Percentiles rank a stretch among this genome's conserved stretches.
Conservation (phyloP, 2,888 invertebrate species). For the Halictus quadricinctus region DNA sequence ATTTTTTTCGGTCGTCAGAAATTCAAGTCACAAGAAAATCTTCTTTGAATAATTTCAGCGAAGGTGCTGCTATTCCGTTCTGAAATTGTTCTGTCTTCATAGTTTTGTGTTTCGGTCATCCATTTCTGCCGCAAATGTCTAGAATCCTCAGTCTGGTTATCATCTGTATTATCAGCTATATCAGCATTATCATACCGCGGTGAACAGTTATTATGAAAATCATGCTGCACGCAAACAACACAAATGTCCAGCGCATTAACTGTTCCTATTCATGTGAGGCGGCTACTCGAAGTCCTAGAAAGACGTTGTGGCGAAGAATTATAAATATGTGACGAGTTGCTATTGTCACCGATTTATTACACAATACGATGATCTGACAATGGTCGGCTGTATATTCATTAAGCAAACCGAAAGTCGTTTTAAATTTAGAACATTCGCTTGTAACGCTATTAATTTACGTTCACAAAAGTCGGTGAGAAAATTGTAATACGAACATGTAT, state of each 20-base stretch:
- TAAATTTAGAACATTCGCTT: neutral
- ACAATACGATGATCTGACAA: neutral
- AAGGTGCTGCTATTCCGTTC: no score
- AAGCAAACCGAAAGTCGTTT: neutral
- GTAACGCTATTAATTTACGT: no score
- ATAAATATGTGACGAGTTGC: neutral
- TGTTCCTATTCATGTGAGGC: neutral
- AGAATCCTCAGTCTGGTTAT: neutral
- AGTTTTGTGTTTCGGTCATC: no score
- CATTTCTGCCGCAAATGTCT: no score
- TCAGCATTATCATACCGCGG: neutral
- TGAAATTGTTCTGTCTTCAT: no score
- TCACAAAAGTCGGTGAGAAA: no score
- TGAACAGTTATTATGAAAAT: neutral
- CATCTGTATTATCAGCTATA: neutral
- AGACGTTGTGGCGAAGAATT: neutral
- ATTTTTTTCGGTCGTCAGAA: no score
- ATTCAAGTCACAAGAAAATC: no score
- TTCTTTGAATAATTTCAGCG: no score
- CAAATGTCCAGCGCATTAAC: neutral
- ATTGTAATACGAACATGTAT: no score
- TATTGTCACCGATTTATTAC: neutral
- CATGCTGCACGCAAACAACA: neutral
- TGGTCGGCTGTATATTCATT: neutral
- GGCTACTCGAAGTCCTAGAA: slow-evolving; percentile 10